Evolutionary conservation across 1,140 invertebrate species (phyloP), one percentile per base, ranked within the genome.

Genomic region (Rhagoletis pomonella): DNA sequence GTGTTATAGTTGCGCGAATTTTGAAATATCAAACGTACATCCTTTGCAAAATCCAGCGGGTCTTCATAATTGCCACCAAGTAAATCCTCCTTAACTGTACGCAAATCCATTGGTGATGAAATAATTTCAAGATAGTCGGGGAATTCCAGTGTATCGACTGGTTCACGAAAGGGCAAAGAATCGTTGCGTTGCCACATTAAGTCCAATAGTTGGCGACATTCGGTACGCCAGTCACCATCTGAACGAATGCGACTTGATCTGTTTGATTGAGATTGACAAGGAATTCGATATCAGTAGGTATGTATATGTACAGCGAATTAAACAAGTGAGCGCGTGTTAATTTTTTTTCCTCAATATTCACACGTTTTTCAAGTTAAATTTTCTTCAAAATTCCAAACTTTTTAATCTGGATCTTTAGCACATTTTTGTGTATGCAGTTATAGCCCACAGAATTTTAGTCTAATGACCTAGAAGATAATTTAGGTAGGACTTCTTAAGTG

Each of bases 1-100:
- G 98, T 99, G 93, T 99, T 99, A 94, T 97, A 99, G 89, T 95
- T 96, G 90, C 96, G 95, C 69, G 98, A 98, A 94, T 99, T 99
- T 88, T 95, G 94, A 94, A 99, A 99, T 89, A 99, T 97, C 47
- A 97, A 95, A 86, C 96, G 95, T 91, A 99, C 95, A 93, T 99
- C 98, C 93, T 97, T 96, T 87, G 96, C 95, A 93, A 99, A 97
- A 89, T 98, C 96, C 29, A 94, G 89, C 5, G 97, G 97, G 87
- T 94, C 95, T 65, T 95, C 94, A 93, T 99, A 99, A 88, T 95
- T 95, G 60, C 95, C 96, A n/a, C 95, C 95, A 42, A 95, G 91
- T 19, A 99, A 94, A 90, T 97, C 96, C 91, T 97, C 96, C 87
- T 95, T 95, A 0, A 99, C 96, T 1, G 96, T 97, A 87, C 96